Evolutionary conservation across 2,888 invertebrate species (phyloP).

Genomic region (Tillus elongatus): DNA sequence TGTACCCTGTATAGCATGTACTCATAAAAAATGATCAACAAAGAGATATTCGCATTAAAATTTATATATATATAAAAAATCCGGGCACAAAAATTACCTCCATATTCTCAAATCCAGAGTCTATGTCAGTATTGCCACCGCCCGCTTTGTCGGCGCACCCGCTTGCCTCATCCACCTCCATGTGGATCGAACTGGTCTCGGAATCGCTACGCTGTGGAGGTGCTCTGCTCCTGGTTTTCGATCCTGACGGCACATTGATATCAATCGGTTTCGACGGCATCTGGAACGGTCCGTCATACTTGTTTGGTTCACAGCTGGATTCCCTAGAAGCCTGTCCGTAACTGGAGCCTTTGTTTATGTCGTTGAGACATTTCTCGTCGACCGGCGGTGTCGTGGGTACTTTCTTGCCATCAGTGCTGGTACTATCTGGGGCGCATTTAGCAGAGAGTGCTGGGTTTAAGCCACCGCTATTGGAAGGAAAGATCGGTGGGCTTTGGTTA

Average conservation of each 20-base stretch:
- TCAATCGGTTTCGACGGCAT: conserved; percentile 39
- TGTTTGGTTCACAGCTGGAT: conserved; percentile 3
- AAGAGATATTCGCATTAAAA: no score
- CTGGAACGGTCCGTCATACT: conserved; percentile 28
- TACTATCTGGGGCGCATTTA: conserved; percentile 7
- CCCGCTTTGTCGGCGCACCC: conserved; percentile 39
- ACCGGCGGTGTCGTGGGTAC: neutral
- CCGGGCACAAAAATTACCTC: no score
- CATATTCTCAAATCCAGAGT: conserved; percentile 69
- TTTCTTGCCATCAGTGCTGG: conserved; percentile 11
- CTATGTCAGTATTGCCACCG: conserved; percentile 50
- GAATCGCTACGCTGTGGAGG: conserved; percentile 40
- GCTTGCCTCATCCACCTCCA: conserved; percentile 51
- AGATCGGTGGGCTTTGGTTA: conserved; percentile 28
- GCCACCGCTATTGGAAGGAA: conserved; percentile 24
- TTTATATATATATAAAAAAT: no score
- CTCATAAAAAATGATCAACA: no score
- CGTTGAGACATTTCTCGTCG: neutral
- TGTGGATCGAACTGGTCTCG: conserved; percentile 43
- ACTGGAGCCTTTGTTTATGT: conserved; percentile 6
- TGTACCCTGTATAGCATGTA: no score
- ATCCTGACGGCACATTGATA: conserved; percentile 33
- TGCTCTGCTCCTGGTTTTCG: conserved; percentile 27
- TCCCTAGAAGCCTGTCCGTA: neutral
- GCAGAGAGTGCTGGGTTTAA: conserved; percentile 24